Percentiles rank a stretch among this genome's conserved stretches.
Conservation (phyloP, 1,140 invertebrate genomes). For the Scaptodrosophila lebanonensis region DNA sequence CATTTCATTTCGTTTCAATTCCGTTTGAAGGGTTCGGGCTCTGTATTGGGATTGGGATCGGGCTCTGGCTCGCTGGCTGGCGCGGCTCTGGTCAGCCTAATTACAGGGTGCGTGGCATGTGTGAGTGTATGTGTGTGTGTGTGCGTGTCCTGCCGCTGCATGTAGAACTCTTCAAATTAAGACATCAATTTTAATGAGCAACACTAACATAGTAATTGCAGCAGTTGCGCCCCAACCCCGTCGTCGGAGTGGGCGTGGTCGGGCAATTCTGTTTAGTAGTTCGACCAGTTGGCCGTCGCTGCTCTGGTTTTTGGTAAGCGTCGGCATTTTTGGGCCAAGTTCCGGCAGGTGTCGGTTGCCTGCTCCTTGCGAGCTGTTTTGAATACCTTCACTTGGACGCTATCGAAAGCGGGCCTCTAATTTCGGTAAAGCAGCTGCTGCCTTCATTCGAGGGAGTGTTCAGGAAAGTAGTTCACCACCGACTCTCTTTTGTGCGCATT, state of each 20-base stretch:
- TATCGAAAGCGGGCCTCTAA: conserved; percentile 41
- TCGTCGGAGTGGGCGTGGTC: conserved; percentile 45
- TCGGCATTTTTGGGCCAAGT: conserved; percentile 38
- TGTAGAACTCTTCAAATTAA: conserved; percentile 68
- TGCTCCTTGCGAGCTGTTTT: conserved; percentile 5
- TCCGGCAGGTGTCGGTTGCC: conserved; percentile 56
- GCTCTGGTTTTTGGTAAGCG: conserved; percentile 55
- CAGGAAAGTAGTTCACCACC: conserved; percentile 62
- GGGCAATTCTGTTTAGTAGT: no score
- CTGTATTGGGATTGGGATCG: conserved; percentile 23
- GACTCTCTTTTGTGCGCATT: conserved; percentile 51
- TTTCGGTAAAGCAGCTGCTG: conserved; percentile 38
- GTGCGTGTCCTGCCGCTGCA: conserved; percentile 28
- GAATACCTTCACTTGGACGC: conserved; percentile 53
- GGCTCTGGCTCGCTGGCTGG: conserved; percentile 24
- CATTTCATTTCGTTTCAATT: conserved; percentile 49
- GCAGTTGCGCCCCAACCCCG: conserved; percentile 49
- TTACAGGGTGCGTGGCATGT: conserved; percentile 57
- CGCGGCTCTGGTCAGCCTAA: conserved; percentile 52
- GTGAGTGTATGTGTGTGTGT: conserved; percentile 30
- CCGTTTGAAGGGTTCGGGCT: conserved; percentile 15
- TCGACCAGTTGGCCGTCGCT: conserved; percentile 27
- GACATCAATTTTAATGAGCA: conserved; percentile 73
- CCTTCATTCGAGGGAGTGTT: no score
- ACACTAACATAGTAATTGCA: conserved; percentile 71